Base-by-base conservation (phyloP, 23 tunicate genomes). In the Oikopleura dioica region DNA sequence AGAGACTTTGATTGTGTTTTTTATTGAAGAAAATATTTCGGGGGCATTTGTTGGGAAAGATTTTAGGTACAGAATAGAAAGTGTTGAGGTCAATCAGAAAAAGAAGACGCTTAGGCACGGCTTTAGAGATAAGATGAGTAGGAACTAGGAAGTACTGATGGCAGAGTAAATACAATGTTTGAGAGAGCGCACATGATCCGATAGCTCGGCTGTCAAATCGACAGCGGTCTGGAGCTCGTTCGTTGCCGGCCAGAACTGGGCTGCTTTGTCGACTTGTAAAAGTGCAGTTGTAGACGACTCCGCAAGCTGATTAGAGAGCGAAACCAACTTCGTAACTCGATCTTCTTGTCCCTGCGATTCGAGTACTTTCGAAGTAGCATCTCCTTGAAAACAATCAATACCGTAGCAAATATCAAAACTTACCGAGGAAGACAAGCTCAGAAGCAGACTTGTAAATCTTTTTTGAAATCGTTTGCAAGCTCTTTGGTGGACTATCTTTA, bases 351-450 rank as follows among this genome's bases (percentile, higher is more conserved):
- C 72, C 2, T 63, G 30, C 4, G 72, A 63, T 28, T 63, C 30
- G 33, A 63, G 33, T 2, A 63, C 72, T 63, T 63, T 63, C 26
- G 72, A 63, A 63, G 72, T 63, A 16, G 72, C 72, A 28, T 63
- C 72, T 2, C 72, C 72, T n/a, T n/a, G n/a, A n/a, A n/a, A n/a
- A n/a, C n/a, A n/a, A n/a, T n/a, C n/a, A n/a, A n/a, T n/a, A n/a
- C 55, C 16, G 55, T 9, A 44, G 16, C 21, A 9, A 44, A 44
- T 44, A 44, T 21, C 21, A 63, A 63, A 2, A 28, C 33, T 63
- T 63, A 63, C 72, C 72, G 29, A 63, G 16, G 33, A 63, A 63
- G 29, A 63, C 72, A 4, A 63, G 33, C 26, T 63, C 72, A 28
- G 16, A 12, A 2, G 72, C 72, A 12, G 30, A 2, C 26, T 63